phyloP scores from a whole-genome alignment of 2,113 vertebrate species.

The Corythaixoides concolor region DNA sequence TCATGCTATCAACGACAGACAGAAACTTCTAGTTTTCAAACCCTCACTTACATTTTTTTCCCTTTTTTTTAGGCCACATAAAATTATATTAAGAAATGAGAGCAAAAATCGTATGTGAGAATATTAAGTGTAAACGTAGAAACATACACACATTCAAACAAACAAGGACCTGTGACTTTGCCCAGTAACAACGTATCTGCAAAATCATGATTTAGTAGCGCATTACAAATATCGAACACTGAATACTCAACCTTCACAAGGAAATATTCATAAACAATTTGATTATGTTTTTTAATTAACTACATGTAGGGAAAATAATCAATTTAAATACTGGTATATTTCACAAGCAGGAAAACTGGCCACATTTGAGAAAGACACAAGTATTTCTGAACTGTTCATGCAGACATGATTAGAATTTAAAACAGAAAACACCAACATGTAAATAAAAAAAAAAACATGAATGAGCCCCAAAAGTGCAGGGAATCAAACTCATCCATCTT shows the following conservation, averaged over 20 bases:
- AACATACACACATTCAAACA: not conserved
- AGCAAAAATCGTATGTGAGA: not conserved
- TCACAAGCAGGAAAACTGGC: not conserved
- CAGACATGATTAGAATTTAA: not conserved
- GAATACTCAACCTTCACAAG: not conserved
- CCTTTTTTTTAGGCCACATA: not conserved
- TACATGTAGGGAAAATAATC: not conserved
- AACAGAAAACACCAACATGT: not conserved
- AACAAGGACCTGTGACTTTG: not conserved
- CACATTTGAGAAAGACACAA: not conserved
- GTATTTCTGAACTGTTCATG: not conserved
- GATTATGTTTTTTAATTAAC: not conserved
- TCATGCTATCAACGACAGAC: not conserved
- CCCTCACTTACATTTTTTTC: not conserved
- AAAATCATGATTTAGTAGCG: not conserved
- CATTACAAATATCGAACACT: not conserved
- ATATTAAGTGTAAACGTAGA: not conserved
- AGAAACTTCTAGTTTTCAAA: not conserved
- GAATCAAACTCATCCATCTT: not conserved
- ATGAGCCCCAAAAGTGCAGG: not conserved
- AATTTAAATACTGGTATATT: not conserved
- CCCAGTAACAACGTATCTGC: not conserved
- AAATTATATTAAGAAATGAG: not conserved
- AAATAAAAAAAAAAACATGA: not conserved
- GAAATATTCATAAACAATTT: not conserved